Conservation (phyloP, 2,888 invertebrate species). For the Xiphydria camelus region DNA sequence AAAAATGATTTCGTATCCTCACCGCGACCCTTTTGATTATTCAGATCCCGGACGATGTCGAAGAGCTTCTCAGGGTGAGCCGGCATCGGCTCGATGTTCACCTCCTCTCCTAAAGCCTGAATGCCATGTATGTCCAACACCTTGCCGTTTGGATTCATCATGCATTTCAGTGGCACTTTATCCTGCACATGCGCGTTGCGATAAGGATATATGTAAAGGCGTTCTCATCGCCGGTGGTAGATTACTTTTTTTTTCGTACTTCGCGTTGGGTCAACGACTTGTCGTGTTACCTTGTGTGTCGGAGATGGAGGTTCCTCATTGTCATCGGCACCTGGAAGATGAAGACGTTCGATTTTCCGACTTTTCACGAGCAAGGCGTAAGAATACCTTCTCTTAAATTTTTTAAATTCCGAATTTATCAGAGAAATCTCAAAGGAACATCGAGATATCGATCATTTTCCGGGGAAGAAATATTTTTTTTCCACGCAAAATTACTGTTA, state of each 20-base stretch:
- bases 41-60: slow-evolving; percentile 77
- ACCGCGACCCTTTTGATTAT: slow-evolving; percentile 80
- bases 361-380: too few species aligned
- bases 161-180: slow-evolving; percentile 68
- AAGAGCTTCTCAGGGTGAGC: slow-evolving; percentile 75
- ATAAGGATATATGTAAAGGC: too few species aligned
- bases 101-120: slow-evolving; percentile 65
- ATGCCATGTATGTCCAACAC: slow-evolving; percentile 71
- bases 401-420: too few species aligned
- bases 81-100: slow-evolving; percentile 66
- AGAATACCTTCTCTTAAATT: neutral
- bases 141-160: slow-evolving; percentile 78
- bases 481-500: too few species aligned
- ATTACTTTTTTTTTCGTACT: neutral
- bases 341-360: too few species aligned
- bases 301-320: slow-evolving; percentile 45
- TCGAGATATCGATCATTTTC: too few species aligned
- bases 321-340: slow-evolving; percentile 43
- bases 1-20: slow-evolving; percentile 30
- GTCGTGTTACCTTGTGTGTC: slow-evolving; percentile 43
- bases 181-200: slow-evolving; percentile 48
- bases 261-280: too few species aligned
- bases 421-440: too few species aligned
- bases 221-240: too few species aligned
- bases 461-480: too few species aligned